Evolutionary conservation across 2,113 vertebrate genomes (phyloP).

Genomic region (Apus apus): DNA sequence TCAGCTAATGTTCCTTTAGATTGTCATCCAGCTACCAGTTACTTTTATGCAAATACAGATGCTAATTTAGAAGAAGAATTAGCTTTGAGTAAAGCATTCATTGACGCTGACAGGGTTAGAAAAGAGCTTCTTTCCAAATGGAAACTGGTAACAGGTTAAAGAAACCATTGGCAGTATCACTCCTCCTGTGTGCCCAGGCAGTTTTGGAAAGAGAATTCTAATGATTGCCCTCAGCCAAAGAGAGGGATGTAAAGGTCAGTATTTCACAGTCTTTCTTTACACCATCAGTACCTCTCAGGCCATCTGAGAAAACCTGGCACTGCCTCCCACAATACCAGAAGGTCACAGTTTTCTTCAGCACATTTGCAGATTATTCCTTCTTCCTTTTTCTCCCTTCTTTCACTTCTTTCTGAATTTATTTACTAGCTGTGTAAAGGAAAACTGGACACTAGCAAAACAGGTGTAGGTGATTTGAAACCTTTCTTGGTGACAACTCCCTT

Average conservation of each 20-base stretch:
- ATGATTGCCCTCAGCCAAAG: neutral
- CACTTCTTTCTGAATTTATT: neutral
- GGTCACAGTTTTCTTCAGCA: neutral
- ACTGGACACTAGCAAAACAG: neutral
- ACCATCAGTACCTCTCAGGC: neutral
- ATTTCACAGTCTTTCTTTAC: neutral
- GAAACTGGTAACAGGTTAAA: neutral
- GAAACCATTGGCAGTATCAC: neutral
- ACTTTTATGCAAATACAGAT: neutral
- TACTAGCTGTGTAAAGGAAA: neutral
- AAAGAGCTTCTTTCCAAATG: neutral
- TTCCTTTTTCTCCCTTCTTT: neutral
- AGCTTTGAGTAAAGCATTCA: neutral
- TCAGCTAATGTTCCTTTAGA: neutral
- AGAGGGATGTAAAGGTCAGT: neutral
- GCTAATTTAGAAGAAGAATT: neutral
- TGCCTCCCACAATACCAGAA: rapidly evolving
- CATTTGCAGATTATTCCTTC: neutral
- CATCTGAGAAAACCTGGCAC: neutral
- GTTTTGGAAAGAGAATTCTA: neutral
- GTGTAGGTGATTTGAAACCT: neutral
- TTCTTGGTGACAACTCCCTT: neutral
- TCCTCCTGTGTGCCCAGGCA: neutral
- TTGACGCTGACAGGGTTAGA: neutral
- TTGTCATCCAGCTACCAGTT: neutral